Percentiles rank a stretch among this genome's conserved stretches.
phyloP scores from a whole-genome alignment of 2,888 invertebrate genomes.

The Brachycybe producta region DNA sequence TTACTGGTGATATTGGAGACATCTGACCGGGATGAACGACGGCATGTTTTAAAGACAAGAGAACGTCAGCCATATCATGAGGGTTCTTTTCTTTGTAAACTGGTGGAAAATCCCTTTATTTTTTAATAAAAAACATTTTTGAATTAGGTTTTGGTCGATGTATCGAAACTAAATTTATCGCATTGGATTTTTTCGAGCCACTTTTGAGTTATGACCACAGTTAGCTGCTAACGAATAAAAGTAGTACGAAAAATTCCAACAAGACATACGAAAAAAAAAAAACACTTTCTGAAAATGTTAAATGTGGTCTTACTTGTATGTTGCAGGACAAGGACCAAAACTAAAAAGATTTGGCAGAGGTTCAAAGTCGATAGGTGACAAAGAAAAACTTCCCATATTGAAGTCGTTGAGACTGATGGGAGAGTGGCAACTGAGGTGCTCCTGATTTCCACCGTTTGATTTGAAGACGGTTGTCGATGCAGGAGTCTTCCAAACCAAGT shows the following conservation, averaged over 20 bases:
- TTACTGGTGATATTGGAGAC: conserved; percentile 25
- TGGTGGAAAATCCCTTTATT: conserved; percentile 29
- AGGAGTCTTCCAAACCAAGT: conserved; percentile 6
- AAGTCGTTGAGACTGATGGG: conserved; percentile 1
- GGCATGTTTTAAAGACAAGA: conserved; percentile 73
- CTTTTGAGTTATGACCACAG: background rate
- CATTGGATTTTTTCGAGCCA: background rate
- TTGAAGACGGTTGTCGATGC: no score
- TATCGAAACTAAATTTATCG: background rate
- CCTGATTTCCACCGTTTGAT: no score
- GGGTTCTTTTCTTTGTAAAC: conserved; percentile 31
- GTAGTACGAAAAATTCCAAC: no score
- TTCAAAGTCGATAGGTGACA: conserved; percentile 72
- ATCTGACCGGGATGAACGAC: conserved; percentile 62
- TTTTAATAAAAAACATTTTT: conserved; percentile 3
- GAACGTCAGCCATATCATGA: conserved; percentile 69
- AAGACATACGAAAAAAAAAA: no score
- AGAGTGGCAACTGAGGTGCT: background rate
- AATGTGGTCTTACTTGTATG: conserved; percentile 52
- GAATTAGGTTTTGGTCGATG: no score
- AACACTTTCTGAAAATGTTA: no score
- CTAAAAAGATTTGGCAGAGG: conserved; percentile 74
- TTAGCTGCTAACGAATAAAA: no score
- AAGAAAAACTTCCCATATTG: conserved; percentile 46
- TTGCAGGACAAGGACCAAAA: conserved; percentile 59